Evolutionary conservation across 1,140 invertebrate species (phyloP).

Genomic region (Watersipora subatra): DNA sequence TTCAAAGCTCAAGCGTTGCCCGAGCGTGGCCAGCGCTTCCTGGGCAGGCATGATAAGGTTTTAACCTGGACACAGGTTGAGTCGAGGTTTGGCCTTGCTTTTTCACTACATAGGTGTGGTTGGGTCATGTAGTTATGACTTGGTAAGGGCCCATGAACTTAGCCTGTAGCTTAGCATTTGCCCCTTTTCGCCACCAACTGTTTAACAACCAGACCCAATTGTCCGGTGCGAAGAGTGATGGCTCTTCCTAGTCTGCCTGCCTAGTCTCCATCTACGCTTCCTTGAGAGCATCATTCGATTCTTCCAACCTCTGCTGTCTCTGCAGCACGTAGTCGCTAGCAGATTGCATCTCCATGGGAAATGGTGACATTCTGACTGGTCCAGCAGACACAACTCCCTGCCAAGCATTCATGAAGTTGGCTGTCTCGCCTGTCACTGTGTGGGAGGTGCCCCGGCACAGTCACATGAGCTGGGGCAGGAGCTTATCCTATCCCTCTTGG

Average conservation of each 20-base stretch:
- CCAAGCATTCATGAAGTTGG: not conserved
- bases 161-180: not conserved
- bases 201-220: not conserved
- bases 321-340: not conserved
- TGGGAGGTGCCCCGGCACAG: not conserved
- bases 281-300: not conserved
- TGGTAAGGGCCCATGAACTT: not conserved
- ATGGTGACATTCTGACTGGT: not conserved
- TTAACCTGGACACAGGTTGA: not conserved
- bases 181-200: not conserved
- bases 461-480: not conserved
- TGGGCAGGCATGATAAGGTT: not conserved
- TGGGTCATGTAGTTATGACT: not conserved
- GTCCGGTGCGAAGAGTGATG: not conserved
- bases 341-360: not conserved
- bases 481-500: not conserved
- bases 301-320: not conserved
- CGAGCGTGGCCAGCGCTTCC: no score
- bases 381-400: not conserved
- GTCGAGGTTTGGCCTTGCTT: not conserved
- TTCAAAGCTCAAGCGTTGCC: no score
- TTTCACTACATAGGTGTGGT: not conserved
- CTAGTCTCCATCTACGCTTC: not conserved
- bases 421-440: not conserved
- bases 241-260: not conserved